Evolutionary conservation across 1,140 invertebrate genomes (phyloP).

Genomic region (Rhopalosiphum padi): DNA sequence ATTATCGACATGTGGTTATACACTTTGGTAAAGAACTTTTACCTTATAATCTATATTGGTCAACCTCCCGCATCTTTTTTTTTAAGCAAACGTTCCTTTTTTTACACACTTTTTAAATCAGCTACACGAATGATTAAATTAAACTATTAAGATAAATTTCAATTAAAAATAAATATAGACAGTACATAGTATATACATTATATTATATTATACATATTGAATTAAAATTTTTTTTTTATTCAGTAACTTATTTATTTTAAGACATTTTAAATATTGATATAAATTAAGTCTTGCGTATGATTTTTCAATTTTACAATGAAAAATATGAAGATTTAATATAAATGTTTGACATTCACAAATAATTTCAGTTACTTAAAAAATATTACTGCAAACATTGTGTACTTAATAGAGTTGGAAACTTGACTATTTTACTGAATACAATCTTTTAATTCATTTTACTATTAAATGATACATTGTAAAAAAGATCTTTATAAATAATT

Average conservation of each 20-base stretch:
- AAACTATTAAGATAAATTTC: neutral
- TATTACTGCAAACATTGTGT: neutral
- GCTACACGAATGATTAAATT: neutral
- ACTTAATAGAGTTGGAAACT: neutral
- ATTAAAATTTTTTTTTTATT: neutral
- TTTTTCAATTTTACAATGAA: neutral
- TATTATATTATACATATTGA: neutral
- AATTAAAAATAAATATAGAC: neutral
- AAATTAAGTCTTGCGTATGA: neutral
- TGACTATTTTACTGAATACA: neutral
- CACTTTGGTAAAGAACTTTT: neutral
- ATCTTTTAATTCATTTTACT: neutral
- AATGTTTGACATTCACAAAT: neutral
- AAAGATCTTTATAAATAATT: neutral
- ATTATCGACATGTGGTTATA: neutral
- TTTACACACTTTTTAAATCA: neutral
- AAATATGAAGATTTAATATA: neutral
- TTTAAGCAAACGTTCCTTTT: neutral
- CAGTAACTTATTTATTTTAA: neutral
- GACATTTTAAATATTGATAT: neutral
- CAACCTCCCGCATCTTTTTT: neutral
- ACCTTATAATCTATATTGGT: neutral
- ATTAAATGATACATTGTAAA: neutral
- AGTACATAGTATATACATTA: neutral
- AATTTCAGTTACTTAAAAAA: neutral